Evolutionary conservation across 2,888 invertebrate species (phyloP).

Genomic region (Chloroclysta siterata): DNA sequence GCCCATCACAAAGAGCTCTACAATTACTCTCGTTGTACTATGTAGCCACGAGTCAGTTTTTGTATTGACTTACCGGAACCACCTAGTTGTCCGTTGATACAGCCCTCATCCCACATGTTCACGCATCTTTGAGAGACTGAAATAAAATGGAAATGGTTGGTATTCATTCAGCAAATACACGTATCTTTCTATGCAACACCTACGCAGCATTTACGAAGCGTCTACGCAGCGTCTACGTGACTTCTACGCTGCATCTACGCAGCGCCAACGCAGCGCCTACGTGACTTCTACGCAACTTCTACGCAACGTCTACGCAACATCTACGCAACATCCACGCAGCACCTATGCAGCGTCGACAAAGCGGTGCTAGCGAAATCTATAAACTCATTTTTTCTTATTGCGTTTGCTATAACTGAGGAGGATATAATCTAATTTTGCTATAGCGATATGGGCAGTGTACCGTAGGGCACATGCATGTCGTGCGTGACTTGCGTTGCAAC

Average conservation of each 20-base stretch:
- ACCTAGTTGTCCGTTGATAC: conserved; percentile 66
- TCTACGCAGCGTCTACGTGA: neutral
- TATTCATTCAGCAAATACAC: neutral
- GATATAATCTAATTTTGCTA: too few species aligned
- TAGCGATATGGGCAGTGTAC: too few species aligned
- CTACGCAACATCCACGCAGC: neutral
- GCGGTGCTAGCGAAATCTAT: too few species aligned
- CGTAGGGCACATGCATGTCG: too few species aligned
- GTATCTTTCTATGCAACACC: neutral
- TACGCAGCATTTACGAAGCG: neutral
- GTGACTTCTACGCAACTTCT: neutral
- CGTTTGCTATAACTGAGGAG: too few species aligned
- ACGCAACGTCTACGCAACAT: neutral
- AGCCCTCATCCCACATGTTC: conserved; percentile 77
- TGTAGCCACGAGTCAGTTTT: too few species aligned
- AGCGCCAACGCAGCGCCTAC: neutral
- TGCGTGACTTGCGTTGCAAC: too few species aligned
- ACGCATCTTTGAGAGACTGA: conserved; percentile 48
- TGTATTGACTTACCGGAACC: conserved; percentile 51
- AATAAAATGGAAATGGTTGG: conserved; percentile 19
- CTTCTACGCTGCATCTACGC: neutral
- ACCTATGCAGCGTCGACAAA: neutral
- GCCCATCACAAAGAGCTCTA: too few species aligned
- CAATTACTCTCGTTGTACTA: too few species aligned
- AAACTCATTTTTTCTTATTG: too few species aligned